Percentiles rank a stretch among this genome's conserved stretches.
phyloP scores from a whole-genome alignment of 1,140 invertebrate genomes.

The Berghia stephanieae region DNA sequence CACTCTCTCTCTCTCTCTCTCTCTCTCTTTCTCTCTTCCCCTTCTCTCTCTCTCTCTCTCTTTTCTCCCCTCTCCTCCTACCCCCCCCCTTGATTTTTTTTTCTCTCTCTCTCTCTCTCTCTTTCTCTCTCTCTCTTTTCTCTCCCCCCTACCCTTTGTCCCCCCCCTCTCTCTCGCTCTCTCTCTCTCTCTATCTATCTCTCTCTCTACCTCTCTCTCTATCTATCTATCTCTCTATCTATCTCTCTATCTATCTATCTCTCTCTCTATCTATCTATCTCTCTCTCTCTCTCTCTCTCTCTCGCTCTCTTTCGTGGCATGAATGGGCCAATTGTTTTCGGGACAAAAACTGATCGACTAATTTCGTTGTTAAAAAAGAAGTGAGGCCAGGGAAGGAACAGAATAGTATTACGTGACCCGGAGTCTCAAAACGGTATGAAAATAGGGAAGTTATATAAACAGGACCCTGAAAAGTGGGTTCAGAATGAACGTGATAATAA shows the following conservation, averaged over 20 bases:
- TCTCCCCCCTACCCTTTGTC: not conserved
- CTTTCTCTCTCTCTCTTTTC: not conserved
- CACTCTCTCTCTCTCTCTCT: too few relatives aligned
- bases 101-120: not conserved
- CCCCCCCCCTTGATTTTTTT: too few relatives aligned
- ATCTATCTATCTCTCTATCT: not conserved
- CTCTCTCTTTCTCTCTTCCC: not conserved
- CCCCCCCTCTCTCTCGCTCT: not conserved
- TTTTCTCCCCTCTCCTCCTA: not conserved
- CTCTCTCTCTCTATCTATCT: not conserved
- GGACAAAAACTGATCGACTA: too few relatives aligned
- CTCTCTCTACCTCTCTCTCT: not conserved
- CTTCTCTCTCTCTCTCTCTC: not conserved
- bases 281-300: constrained; percentile 17
- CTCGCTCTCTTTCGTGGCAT: constrained; percentile 5
- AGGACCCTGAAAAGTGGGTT: too few relatives aligned
- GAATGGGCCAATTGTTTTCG: too few relatives aligned
- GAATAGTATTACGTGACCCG: too few relatives aligned
- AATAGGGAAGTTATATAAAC: too few relatives aligned
- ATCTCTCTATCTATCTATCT: not conserved
- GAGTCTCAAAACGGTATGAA: too few relatives aligned
- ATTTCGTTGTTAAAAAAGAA: too few relatives aligned
- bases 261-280: not conserved
- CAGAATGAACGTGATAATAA: too few relatives aligned
- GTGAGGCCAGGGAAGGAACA: too few relatives aligned